Evolutionary conservation across 2,888 invertebrate species (phyloP).

Genomic region (Eupithecia subumbrata): DNA sequence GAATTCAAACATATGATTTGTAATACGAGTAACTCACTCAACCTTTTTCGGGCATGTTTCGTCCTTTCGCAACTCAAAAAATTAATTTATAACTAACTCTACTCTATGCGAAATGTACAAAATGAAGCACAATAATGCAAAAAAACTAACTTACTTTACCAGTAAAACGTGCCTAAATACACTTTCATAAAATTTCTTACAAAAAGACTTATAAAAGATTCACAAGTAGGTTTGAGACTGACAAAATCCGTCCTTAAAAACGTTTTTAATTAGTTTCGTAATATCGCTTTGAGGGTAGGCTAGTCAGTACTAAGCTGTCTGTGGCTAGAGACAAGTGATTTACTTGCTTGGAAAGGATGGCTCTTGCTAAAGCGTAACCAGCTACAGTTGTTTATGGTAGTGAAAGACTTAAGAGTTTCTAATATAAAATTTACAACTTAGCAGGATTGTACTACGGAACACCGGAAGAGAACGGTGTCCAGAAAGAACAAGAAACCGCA

Average conservation of each 20-base stretch:
- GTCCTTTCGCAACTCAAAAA: background rate
- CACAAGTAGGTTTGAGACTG: background rate
- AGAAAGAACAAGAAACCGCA: too few relatives aligned
- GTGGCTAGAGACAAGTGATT: slow-evolving; percentile 5
- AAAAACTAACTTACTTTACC: background rate
- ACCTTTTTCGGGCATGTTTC: background rate
- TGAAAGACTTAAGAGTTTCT: background rate
- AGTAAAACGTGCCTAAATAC: background rate
- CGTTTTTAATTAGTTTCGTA: slow-evolving; percentile 6
- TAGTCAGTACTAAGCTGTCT: background rate
- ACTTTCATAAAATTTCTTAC: background rate
- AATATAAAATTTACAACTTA: background rate
- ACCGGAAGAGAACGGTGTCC: too few relatives aligned
- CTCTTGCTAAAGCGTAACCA: background rate
- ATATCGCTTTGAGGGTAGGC: background rate
- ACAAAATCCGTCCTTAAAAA: background rate
- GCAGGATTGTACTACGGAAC: too few relatives aligned
- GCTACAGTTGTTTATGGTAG: background rate
- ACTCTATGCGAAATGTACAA: background rate
- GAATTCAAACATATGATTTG: background rate
- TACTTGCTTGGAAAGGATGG: background rate
- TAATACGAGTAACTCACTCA: background rate
- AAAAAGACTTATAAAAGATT: background rate
- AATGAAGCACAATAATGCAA: background rate
- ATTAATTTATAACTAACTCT: background rate